These are phyloP conservation scores for Dipodomys ordii DNA, from an alignment of 2,113 vertebrate species.

Conservation along the genomic window DNA sequence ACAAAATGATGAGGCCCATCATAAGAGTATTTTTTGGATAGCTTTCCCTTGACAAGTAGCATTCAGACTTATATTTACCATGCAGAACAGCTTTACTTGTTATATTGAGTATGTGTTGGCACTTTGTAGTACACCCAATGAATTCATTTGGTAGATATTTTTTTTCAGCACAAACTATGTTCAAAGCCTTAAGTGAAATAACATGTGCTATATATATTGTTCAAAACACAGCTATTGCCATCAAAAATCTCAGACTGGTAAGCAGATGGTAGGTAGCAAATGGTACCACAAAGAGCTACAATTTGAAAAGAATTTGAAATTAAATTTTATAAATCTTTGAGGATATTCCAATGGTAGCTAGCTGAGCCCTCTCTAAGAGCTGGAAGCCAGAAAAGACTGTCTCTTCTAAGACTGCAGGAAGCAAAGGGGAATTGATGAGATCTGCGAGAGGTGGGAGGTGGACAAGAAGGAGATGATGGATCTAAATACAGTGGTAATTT, in stretches of 20 bases:
- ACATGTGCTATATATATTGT: slow-evolving; percentile 51
- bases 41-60: slow-evolving; percentile 48
- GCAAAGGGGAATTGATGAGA: no score
- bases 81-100: background rate
- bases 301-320: slow-evolving; percentile 28
- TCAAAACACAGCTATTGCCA: slow-evolving; percentile 53
- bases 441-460: background rate
- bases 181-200: slow-evolving; percentile 9
- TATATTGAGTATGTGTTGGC: background rate
- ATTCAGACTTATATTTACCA: slow-evolving; percentile 5
- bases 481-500: background rate
- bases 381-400: background rate
- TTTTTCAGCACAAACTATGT: slow-evolving; percentile 32
- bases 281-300: slow-evolving; percentile 5
- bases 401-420: background rate
- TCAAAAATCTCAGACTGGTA: slow-evolving; percentile 4
- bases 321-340: background rate
- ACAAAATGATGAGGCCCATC: background rate
- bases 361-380: background rate
- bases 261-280: slow-evolving; percentile 55
- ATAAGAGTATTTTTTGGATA: background rate
- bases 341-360: background rate
- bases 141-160: slow-evolving; percentile 45
- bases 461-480: background rate
- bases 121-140: slow-evolving; percentile 36